A percentile compares a stretch with the other conserved stretches of the same genome.
phyloP scores from a whole-genome alignment of 2,888 invertebrate species.

The Latrodectus hesperus region DNA sequence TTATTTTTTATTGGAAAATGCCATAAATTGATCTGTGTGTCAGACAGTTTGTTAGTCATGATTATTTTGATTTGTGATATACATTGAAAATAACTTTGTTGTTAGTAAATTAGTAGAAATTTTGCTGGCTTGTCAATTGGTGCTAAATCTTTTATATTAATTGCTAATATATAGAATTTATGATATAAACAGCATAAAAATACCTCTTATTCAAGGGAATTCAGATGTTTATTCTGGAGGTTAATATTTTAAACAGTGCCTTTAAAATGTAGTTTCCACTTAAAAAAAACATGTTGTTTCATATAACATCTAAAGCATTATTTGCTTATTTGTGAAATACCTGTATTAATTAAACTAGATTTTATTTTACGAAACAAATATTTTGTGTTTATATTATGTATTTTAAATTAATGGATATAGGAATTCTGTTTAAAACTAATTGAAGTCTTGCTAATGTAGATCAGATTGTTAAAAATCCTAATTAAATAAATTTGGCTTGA shows the following conservation, averaged over 20 bases:
- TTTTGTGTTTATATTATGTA: no score
- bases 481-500: no score
- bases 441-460: no score
- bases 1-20: conserved; percentile 36
- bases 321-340: no score
- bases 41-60: conserved; percentile 23
- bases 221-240: not conserved
- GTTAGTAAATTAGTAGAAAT: not conserved
- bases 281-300: no score
- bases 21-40: conserved; percentile 20
- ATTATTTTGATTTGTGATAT: conserved; percentile 14
- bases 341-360: no score
- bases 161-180: not conserved
- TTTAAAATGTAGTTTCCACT: not conserved
- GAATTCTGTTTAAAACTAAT: no score
- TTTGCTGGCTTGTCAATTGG: not conserved
- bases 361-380: no score
- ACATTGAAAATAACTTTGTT: conserved; percentile 5
- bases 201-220: not conserved
- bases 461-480: no score
- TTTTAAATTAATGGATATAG: no score
- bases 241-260: not conserved
- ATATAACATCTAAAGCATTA: no score
- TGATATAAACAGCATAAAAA: not conserved
- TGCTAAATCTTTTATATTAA: conserved; percentile 1